phyloP scores from a whole-genome alignment of 1,140 invertebrate species.

The Latrodectus geometricus region DNA sequence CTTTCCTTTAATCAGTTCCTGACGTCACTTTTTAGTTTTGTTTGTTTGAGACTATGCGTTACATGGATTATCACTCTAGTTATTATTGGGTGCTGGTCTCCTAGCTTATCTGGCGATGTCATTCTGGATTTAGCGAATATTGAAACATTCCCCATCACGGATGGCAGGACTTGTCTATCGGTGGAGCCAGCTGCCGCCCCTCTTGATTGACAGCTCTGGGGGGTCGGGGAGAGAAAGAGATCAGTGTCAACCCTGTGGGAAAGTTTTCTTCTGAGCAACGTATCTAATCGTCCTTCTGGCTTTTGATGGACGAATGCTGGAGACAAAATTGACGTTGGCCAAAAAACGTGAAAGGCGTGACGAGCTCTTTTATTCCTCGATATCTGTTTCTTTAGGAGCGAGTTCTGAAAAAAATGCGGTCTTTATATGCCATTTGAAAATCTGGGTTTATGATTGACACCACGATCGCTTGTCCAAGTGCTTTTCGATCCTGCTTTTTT shows the following conservation, averaged over 20 bases:
- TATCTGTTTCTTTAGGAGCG: neutral
- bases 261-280: neutral
- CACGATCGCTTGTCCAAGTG: neutral
- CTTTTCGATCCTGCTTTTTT: neutral
- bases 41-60: too few relatives aligned
- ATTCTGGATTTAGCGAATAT: neutral
- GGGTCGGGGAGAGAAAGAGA: neutral
- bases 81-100: neutral
- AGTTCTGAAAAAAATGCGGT: neutral
- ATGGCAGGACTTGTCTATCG: neutral
- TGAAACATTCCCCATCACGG: neutral
- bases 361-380: neutral
- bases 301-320: neutral
- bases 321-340: neutral
- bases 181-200: neutral
- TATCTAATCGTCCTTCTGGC: neutral
- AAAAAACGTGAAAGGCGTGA: neutral
- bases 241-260: neutral
- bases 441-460: neutral
- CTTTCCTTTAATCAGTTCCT: too few relatives aligned
- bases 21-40: too few relatives aligned
- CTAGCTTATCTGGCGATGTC: neutral
- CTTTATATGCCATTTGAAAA: neutral
- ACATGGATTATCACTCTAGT: neutral
- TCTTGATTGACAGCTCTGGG: neutral